A percentile compares a stretch with the other conserved stretches of the same genome.
Conservation (phyloP, 2,797 vertebrate species). For the Cirrhinus molitorella region DNA sequence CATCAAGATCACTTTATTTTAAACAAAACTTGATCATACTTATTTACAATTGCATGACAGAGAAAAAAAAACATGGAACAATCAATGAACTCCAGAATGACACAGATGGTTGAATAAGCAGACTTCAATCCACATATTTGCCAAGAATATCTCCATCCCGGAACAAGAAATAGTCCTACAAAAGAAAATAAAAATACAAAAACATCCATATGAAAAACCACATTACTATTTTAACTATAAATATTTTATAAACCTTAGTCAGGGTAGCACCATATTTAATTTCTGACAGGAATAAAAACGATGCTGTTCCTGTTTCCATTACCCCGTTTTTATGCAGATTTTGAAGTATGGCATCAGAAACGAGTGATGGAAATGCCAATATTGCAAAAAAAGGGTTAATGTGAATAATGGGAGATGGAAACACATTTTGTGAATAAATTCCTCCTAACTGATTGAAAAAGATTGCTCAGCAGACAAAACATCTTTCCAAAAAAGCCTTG, state of each 20-base stretch:
- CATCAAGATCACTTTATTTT: constrained; percentile 70
- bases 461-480: no score
- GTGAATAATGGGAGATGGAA: no score
- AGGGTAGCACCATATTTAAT: not conserved
- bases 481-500: no score
- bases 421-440: no score
- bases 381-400: no score
- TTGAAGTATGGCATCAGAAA: no score
- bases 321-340: no score
- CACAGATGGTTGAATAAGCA: constrained; percentile 37
- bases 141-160: constrained; percentile 96
- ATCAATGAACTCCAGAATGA: constrained; percentile 61
- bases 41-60: constrained; percentile 82
- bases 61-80: constrained; percentile 67
- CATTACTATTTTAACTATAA: not conserved
- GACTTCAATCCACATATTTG: constrained; percentile 89
- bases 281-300: not conserved
- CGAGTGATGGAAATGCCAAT: no score
- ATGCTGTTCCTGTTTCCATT: no score
- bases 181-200: constrained; percentile 57
- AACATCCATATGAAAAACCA: not conserved
- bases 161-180: constrained; percentile 96
- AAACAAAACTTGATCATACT: constrained; percentile 80
- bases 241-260: not conserved
- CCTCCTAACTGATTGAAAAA: no score